phyloP scores from a whole-genome alignment of 1,140 invertebrate genomes.

The Cotesia glomerata region DNA sequence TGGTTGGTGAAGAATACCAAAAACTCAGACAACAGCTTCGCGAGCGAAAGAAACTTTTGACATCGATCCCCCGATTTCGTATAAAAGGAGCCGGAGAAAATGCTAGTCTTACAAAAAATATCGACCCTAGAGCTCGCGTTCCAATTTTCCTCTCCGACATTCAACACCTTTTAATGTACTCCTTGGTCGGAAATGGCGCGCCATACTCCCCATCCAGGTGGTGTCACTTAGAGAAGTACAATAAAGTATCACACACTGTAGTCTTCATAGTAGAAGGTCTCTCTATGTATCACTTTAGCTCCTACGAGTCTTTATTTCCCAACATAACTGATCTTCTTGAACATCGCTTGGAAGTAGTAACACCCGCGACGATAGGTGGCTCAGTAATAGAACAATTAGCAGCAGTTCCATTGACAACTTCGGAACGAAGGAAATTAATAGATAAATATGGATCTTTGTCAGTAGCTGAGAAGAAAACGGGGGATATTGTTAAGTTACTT shows the following conservation, averaged over 20 bases:
- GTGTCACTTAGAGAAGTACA: constrained; percentile 79
- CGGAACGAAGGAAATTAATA: constrained; percentile 20
- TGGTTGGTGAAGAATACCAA: constrained; percentile 64
- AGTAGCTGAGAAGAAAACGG: constrained; percentile 69
- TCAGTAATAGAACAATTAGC: constrained; percentile 79
- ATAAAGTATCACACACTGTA: constrained; percentile 69
- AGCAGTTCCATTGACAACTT: constrained; percentile 73
- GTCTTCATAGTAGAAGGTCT: constrained; percentile 81
- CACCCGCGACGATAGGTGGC: constrained; percentile 73
- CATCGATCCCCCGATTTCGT: constrained; percentile 65
- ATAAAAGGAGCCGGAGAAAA: constrained; percentile 69
- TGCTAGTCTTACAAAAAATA: constrained; percentile 63
- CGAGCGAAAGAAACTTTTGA: constrained; percentile 64
- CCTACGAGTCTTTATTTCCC: constrained; percentile 69
- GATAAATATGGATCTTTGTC: constrained; percentile 72
- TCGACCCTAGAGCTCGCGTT: constrained; percentile 65
- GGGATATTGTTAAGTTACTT: constrained; percentile 72
- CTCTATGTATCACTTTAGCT: constrained; percentile 74
- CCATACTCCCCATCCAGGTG: constrained; percentile 75
- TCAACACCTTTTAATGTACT: constrained; percentile 81
- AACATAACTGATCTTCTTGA: constrained; percentile 68
- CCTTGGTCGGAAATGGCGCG: constrained; percentile 74
- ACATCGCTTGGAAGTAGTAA: constrained; percentile 74
- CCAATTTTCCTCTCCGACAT: constrained; percentile 83
- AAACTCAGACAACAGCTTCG: constrained; percentile 65